A percentile compares a stretch with the other conserved stretches of the same genome.
Conservation (phyloP, 2,888 invertebrate genomes). For the Sepioteuthis lessoniana region DNA sequence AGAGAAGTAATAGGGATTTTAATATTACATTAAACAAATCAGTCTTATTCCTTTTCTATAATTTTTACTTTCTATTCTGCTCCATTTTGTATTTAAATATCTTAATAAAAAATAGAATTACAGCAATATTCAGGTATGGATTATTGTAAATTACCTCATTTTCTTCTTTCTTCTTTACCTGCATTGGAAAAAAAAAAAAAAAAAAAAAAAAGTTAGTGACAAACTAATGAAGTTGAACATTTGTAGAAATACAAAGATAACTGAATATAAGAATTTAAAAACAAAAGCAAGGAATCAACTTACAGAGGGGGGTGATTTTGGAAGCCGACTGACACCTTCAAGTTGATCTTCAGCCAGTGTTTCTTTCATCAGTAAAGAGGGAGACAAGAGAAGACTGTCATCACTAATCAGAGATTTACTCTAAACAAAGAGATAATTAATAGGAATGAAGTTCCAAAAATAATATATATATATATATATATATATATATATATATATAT, state of each 20-base stretch:
- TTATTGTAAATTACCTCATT: background rate
- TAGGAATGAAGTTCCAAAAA: background rate
- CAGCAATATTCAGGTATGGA: background rate
- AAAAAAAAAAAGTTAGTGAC: background rate
- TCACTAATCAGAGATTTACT: slow-evolving; percentile 87
- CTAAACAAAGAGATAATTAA: slow-evolving; percentile 78
- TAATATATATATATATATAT: background rate
- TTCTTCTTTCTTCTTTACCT: background rate
- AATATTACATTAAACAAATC: too few relatives aligned
- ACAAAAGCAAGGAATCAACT: background rate
- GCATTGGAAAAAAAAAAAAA: background rate
- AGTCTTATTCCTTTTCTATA: too few relatives aligned
- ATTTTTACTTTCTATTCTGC: too few relatives aligned
- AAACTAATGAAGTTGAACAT: background rate
- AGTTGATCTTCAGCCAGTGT: slow-evolving; percentile 80
- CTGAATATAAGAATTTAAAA: background rate
- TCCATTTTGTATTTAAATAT: too few relatives aligned
- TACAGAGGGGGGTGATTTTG: slow-evolving; percentile 54
- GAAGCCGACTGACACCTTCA: slow-evolving; percentile 64
- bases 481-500: background rate
- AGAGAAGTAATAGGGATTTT: too few relatives aligned
- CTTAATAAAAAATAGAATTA: too few relatives aligned
- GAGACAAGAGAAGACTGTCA: slow-evolving; percentile 87
- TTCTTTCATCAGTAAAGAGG: slow-evolving; percentile 89
- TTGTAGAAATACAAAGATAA: background rate